Evolutionary conservation across 2,113 vertebrate genomes (phyloP).

Genomic region (Silurus asotus): DNA sequence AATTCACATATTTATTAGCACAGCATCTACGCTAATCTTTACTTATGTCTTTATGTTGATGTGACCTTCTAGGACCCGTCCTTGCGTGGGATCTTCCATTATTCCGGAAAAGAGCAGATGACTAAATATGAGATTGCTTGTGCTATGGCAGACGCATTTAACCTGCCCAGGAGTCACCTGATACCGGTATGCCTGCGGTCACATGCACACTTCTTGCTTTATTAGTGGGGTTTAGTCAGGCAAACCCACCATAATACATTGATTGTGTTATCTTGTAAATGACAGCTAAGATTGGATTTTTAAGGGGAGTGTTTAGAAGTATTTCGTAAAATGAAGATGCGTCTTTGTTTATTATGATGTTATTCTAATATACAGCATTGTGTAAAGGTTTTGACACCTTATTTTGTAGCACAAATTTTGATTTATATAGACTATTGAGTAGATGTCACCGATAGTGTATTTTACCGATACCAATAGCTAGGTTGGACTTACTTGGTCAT

Average conservation of each 20-base stretch:
- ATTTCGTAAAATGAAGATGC: not conserved
- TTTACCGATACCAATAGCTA: too few species aligned
- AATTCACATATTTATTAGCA: not conserved
- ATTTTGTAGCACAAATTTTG: too few species aligned
- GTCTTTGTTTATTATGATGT: not conserved
- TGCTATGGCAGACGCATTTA: conserved; percentile 91
- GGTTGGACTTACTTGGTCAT: too few species aligned
- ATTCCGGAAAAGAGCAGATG: conserved; percentile 93
- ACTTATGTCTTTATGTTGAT: not conserved
- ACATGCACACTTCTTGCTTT: not conserved
- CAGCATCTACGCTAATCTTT: not conserved
- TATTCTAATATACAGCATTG: not conserved
- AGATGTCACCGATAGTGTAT: too few species aligned
- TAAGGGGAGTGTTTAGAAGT: too few species aligned
- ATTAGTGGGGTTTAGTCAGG: not conserved
- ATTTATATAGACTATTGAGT: not conserved
- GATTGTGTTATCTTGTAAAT: not conserved
- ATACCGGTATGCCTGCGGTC: conserved; percentile 75
- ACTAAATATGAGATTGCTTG: conserved; percentile 95
- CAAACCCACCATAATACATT: not conserved
- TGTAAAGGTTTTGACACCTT: not conserved
- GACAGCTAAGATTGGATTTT: not conserved
- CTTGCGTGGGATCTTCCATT: conserved; percentile 89
- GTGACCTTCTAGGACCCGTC: conserved; percentile 78
- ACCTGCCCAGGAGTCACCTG: conserved; percentile 86